Conservation (phyloP, 2,797 vertebrate species). For the Sebastes taczanowskii region DNA sequence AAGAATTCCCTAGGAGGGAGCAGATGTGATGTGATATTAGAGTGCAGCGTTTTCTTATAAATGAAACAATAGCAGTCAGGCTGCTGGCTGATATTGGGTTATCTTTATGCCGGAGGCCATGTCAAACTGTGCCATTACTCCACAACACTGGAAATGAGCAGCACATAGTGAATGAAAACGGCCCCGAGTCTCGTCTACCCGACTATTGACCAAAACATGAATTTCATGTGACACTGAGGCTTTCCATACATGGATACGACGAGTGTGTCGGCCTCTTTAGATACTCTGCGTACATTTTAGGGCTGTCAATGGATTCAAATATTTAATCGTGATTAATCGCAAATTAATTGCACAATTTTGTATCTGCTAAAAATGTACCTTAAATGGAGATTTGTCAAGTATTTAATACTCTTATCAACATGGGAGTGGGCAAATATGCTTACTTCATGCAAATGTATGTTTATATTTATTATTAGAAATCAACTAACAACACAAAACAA, state of each 20-base stretch:
- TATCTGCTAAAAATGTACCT: too few relatives aligned
- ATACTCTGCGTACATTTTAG: neutral
- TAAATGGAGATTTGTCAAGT: too few relatives aligned
- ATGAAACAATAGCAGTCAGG: slow-evolving; percentile 70
- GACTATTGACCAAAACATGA: slow-evolving; percentile 61
- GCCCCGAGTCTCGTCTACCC: slow-evolving; percentile 47
- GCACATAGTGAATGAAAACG: slow-evolving; percentile 39
- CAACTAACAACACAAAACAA: too few relatives aligned
- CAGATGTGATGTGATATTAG: slow-evolving; percentile 59
- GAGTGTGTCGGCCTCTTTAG: neutral
- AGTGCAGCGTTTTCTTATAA: slow-evolving; percentile 63
- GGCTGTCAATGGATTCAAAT: too few relatives aligned
- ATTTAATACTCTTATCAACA: too few relatives aligned
- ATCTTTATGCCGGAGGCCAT: slow-evolving; percentile 64
- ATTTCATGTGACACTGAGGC: slow-evolving; percentile 26
- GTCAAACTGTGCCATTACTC: slow-evolving; percentile 59
- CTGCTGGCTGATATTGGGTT: slow-evolving; percentile 69
- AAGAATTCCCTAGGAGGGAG: slow-evolving; percentile 20
- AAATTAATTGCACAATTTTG: too few relatives aligned
- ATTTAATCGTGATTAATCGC: too few relatives aligned
- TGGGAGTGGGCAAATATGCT: too few relatives aligned
- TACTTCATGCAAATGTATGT: too few relatives aligned
- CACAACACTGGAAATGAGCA: slow-evolving; percentile 58
- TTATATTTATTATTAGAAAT: too few relatives aligned
- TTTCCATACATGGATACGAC: neutral